Base-by-base conservation (phyloP, 2,113 vertebrate species). In the Pica pica region DNA sequence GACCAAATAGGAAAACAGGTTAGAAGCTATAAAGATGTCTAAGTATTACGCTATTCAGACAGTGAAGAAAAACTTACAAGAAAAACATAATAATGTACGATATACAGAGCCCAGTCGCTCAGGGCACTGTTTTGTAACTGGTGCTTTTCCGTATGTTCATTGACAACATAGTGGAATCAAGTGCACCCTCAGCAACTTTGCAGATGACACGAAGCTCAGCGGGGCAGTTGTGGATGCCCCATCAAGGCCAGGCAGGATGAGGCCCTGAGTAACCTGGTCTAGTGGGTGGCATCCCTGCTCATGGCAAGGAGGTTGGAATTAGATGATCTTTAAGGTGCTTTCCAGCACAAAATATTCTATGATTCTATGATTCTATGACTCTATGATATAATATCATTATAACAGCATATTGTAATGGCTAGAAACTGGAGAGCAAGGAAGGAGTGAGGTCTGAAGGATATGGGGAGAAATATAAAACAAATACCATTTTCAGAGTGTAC, bases 181-280 rank as follows among this genome's bases (percentile, higher is more conserved):
- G 16, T 26, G 47, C 39, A 53, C 39, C 13, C 46, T 60, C 46
- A 60, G 39, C 9, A 47, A 26, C 20, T 24, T 5, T 26, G 20
- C 11, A 7, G 5, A 4, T 30, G 23, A n/a, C 39, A n/a, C 1
- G 0, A 35, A 82, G 39, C 11, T 53, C 61, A 68, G 44, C 0
- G 0, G 52, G 21, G 28, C 11, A n/a, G 13, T 18, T 68, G 24
- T 47, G 55, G 31, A 20, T 55, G 10, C 10, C n/a, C 47, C 41
- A 76, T 22, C 24, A 35, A 41, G 9, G 17, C 12, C 14, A 47
- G 61, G 47, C 22, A 35, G 47, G 15, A 22, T 47, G 17, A 76
- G 30, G 11, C 17, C 14, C 70, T 76, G 24, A 61, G 20, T 14
- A 69, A 19, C 23, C 16, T 35, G 9, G 17, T 61, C 39, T 47